Base-by-base conservation (phyloP, 2,113 vertebrate genomes). In the Acanthisitta chloris region DNA sequence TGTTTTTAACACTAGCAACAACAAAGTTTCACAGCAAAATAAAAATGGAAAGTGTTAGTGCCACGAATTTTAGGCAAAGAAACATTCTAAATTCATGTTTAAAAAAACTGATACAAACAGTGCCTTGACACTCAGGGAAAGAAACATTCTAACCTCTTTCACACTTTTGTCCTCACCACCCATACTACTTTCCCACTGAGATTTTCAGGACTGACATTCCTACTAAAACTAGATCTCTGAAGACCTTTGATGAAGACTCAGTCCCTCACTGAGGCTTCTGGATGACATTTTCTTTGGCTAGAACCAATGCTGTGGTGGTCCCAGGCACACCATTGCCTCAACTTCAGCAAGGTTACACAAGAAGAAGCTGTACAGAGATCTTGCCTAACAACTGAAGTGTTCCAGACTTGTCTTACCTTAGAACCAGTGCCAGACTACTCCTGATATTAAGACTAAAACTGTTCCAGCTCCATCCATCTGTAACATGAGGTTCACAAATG, bases 171-270 rank as follows among this genome's bases (percentile, higher is more conserved):
- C 17, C 19, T 4, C 48, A 66, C 6, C 18, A 28, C 4, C 19
- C 0, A 0, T 4, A 12, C 18, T 34, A 28, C 12, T 34, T 58
- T 65, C 45, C 26, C 59, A 16, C 26, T 3, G 26, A 94, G 40
- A 57, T 36, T 52, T 46, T 52, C 46, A 58, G 36, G 31, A 29
- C 38, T 52, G 52, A 9, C 10, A 20, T 25, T 80, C 23, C 70
- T 28, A 29, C 18, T 69, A 19, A 33, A 70, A 84, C 3, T 2
- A n/a, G 12, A 1, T 13, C 43, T 11, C 52, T 59, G 9, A 33
- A 46, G 26, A 16, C 15, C 51, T 91, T 9, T 25, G 34, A 8
- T 42, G 61, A 54, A 86, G 45, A 23, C 61, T 38, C 33, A 62
- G 14, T 40, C 24, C 14, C 17, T 43, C 78, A 25, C 17, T 10